These are phyloP conservation scores for Cacoxenus indagator DNA, from an alignment of 2,888 invertebrate species.

Conservation along the genomic window DNA sequence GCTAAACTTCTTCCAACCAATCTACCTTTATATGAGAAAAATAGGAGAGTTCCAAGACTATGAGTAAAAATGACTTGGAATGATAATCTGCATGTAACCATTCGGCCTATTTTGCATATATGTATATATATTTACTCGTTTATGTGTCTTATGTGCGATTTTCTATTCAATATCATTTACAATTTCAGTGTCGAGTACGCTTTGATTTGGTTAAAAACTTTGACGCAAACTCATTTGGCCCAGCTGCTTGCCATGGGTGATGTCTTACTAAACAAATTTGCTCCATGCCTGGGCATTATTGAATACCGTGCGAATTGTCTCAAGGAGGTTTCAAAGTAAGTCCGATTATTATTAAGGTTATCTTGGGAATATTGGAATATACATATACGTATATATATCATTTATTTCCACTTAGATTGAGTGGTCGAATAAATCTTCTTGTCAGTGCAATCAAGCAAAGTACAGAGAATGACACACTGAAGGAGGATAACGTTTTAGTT, in stretches of 20 bases:
- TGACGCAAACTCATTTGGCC: conserved; percentile 67
- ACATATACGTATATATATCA: neutral
- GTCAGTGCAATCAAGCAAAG: conserved; percentile 69
- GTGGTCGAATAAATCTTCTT: conserved; percentile 67
- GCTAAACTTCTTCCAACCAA: no score
- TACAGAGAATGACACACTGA: conserved; percentile 57
- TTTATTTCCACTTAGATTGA: conserved; percentile 53
- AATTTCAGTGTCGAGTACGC: conserved; percentile 62
- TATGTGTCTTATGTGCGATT: no score
- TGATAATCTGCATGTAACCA: no score
- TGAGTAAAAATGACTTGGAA: no score
- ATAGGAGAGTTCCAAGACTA: no score
- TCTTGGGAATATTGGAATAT: neutral
- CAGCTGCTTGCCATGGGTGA: conserved; percentile 68
- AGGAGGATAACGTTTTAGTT: conserved; percentile 60
- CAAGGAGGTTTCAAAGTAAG: conserved; percentile 66
- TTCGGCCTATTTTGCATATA: no score
- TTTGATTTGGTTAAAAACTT: conserved; percentile 62
- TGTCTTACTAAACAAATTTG: conserved; percentile 66
- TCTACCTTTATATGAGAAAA: no score
- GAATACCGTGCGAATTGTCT: conserved; percentile 68
- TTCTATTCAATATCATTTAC: no score
- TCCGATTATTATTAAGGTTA: no score
- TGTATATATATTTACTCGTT: no score
- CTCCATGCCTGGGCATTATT: conserved; percentile 68